These are phyloP conservation scores for Chlorodrepanis virens DNA, from an alignment of 2,113 vertebrate species.

Conservation along the genomic window DNA sequence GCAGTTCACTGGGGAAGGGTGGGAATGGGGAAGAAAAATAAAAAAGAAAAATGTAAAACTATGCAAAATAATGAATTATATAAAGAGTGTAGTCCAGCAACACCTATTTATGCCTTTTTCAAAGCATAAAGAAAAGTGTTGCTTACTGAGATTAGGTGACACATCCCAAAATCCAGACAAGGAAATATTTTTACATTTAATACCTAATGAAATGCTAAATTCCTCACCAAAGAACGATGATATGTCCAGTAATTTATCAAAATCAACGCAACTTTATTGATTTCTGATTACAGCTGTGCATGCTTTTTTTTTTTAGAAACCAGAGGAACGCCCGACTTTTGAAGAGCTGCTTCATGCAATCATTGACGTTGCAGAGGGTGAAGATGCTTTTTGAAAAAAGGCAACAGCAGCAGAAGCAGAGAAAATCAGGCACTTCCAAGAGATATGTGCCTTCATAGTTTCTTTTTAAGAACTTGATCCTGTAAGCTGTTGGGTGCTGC, in stretches of 20 bases:
- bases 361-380: constrained; percentile 73
- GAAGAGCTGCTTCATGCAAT: constrained; percentile 72
- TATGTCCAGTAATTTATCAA: background rate
- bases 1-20: background rate
- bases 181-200: background rate
- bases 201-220: background rate
- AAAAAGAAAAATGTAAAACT: background rate
- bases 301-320: constrained; percentile 71
- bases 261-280: background rate
- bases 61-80: background rate
- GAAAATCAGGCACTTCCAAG: background rate
- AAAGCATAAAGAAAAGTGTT: background rate
- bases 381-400: constrained; percentile 70
- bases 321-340: constrained; percentile 77
- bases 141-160: background rate
- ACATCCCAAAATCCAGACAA: background rate
- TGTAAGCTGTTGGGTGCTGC: background rate
- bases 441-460: background rate
- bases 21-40: background rate
- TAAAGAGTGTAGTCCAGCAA: background rate
- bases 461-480: background rate
- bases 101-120: background rate
- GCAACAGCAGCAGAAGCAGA: background rate
- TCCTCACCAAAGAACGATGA: background rate
- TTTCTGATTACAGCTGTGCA: background rate